Percentiles rank a stretch among this genome's conserved stretches.
Evolutionary conservation across 2,113 vertebrate genomes (phyloP).

Genomic region (Anolis carolinensis): DNA sequence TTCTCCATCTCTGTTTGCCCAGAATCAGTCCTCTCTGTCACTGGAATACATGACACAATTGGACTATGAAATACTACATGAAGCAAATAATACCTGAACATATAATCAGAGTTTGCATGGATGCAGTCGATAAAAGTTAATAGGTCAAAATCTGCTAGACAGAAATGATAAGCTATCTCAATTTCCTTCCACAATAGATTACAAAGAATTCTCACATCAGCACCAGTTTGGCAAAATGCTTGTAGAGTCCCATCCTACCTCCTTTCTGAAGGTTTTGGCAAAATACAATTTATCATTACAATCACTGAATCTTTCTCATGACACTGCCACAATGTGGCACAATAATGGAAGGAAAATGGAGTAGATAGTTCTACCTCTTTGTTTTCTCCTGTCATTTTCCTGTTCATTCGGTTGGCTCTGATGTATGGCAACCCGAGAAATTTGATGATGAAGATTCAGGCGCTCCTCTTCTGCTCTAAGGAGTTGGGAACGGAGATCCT

Average conservation of each 20-base stretch:
- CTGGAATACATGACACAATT: conserved; percentile 56
- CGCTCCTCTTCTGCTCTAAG: conserved; percentile 80
- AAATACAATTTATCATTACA: background rate
- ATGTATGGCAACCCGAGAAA: conserved; percentile 67
- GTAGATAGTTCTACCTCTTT: conserved; percentile 62
- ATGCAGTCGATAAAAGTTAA: background rate
- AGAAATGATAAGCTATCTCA: too few species aligned
- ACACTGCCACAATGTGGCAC: background rate
- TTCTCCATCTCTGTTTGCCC: conserved; percentile 82
- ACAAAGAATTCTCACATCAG: background rate
- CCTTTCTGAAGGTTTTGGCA: background rate
- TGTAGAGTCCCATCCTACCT: background rate
- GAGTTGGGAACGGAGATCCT: conserved; percentile 84
- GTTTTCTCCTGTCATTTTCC: conserved; percentile 72
- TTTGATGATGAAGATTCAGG: conserved; percentile 78
- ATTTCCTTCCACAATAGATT: too few species aligned
- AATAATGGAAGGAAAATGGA: background rate
- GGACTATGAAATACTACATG: background rate
- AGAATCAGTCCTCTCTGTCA: conserved; percentile 67
- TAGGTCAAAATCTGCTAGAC: background rate
- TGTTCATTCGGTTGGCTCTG: conserved; percentile 70
- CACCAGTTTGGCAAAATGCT: background rate
- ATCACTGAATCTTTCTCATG: background rate
- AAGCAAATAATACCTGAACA: background rate
- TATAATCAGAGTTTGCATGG: background rate